phyloP scores from a whole-genome alignment of 2,113 vertebrate genomes.

The Microcebus tavaratra region DNA sequence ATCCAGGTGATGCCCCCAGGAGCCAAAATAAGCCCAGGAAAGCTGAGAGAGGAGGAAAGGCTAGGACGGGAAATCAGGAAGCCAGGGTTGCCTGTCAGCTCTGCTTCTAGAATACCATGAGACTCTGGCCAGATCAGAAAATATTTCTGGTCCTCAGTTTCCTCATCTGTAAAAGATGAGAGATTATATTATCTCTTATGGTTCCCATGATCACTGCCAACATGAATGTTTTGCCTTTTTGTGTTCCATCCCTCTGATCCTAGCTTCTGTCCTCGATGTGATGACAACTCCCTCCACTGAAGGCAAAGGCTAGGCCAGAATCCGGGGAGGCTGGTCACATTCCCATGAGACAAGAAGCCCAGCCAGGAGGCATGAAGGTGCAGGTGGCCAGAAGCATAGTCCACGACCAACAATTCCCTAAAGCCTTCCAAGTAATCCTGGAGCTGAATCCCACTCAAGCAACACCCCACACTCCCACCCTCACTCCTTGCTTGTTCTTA shows the following conservation, averaged over 20 bases:
- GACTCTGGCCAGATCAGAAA: neutral
- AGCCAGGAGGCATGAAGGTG: accelerated
- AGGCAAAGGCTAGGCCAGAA: neutral
- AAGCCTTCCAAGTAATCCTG: neutral
- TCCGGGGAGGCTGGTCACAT: neutral
- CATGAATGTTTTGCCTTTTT: neutral
- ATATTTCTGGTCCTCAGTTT: neutral
- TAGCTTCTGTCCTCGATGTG: neutral
- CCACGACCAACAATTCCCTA: neutral
- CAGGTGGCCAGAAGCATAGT: accelerated
- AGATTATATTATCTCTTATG: neutral
- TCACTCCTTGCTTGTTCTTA: neutral
- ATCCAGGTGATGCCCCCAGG: neutral
- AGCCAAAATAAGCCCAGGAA: neutral
- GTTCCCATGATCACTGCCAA: neutral
- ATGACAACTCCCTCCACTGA: neutral
- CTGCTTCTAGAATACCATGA: neutral
- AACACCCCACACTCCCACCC: neutral
- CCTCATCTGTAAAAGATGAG: neutral
- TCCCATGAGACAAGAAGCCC: neutral
- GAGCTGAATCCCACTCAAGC: neutral
- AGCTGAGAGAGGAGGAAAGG: neutral
- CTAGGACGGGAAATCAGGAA: neutral
- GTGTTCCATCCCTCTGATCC: neutral
- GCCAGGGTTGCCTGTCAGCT: neutral